Conservation (phyloP, 2,797 vertebrate species). For the Rhynchonycteris naso region DNA sequence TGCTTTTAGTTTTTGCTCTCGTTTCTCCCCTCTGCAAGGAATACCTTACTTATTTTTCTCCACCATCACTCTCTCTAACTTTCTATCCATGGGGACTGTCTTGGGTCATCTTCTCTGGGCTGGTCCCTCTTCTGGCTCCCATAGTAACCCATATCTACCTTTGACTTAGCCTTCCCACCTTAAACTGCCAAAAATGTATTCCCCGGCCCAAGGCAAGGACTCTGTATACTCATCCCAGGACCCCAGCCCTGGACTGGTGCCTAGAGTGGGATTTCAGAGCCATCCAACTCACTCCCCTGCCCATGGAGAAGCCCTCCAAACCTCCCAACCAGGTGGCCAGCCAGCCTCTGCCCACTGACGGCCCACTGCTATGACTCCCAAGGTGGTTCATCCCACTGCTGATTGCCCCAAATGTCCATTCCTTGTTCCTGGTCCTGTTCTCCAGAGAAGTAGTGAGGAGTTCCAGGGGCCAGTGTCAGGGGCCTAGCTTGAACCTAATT, state of each 20-base stretch:
- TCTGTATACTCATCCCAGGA: rapidly evolving
- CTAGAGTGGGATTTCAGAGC: background rate
- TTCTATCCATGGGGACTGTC: background rate
- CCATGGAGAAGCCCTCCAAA: too few relatives aligned
- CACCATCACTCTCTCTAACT: background rate
- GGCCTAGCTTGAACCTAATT: background rate
- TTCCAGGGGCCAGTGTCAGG: background rate
- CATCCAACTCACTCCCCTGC: background rate
- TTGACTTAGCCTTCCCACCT: background rate
- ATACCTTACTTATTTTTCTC: background rate
- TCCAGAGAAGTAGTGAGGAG: too few relatives aligned
- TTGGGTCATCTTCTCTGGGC: background rate
- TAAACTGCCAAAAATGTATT: background rate
- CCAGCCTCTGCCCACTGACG: background rate
- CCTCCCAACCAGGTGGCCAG: background rate
- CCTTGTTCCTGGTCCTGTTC: background rate
- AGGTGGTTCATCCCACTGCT: rapidly evolving
- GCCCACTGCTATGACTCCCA: background rate
- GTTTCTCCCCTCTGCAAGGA: background rate
- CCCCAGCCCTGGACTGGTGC: too few relatives aligned
- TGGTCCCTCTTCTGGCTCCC: background rate
- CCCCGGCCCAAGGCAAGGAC: background rate
- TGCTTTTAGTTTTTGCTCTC: background rate
- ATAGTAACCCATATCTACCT: rapidly evolving
- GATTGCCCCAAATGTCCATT: background rate